Percentiles rank a stretch among this genome's conserved stretches.
Conservation (phyloP, 2,113 vertebrate genomes). For the Neodon shergylaensis region DNA sequence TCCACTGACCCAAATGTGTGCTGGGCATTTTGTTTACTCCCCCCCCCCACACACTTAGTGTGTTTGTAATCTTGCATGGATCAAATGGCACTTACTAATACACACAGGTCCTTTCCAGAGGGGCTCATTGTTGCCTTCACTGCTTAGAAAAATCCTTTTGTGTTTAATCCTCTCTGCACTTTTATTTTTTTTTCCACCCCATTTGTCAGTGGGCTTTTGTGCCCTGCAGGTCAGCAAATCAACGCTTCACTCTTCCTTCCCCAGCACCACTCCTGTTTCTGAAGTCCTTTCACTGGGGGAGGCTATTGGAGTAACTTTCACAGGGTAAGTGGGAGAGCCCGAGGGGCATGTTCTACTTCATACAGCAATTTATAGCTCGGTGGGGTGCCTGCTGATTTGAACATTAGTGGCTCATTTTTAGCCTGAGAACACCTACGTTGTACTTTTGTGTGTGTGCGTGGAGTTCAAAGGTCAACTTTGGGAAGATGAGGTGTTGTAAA, state of each 20-base stretch:
- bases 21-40: conserved; percentile 44
- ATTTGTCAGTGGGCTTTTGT: conserved; percentile 74
- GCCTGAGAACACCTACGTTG: background rate
- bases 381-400: background rate
- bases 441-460: background rate
- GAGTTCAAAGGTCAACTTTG: conserved; percentile 8
- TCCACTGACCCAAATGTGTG: conserved; percentile 24
- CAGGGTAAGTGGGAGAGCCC: background rate
- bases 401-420: background rate
- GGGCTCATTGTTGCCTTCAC: conserved; percentile 65
- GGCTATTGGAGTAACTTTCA: conserved; percentile 22
- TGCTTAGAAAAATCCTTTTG: conserved; percentile 79
- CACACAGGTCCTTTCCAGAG: conserved; percentile 70
- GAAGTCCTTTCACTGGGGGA: conserved; percentile 64
- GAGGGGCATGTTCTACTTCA: background rate
- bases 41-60: background rate
- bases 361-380: background rate
- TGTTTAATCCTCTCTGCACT: conserved; percentile 70
- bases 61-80: conserved; percentile 54
- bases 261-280: conserved; percentile 61
- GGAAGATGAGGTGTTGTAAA: background rate
- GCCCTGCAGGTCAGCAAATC: conserved; percentile 55
- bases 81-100: conserved; percentile 65
- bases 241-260: conserved; percentile 66
- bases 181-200: conserved; percentile 23